phyloP scores from a whole-genome alignment of 2,113 vertebrate species.

The Capreolus pygargus region DNA sequence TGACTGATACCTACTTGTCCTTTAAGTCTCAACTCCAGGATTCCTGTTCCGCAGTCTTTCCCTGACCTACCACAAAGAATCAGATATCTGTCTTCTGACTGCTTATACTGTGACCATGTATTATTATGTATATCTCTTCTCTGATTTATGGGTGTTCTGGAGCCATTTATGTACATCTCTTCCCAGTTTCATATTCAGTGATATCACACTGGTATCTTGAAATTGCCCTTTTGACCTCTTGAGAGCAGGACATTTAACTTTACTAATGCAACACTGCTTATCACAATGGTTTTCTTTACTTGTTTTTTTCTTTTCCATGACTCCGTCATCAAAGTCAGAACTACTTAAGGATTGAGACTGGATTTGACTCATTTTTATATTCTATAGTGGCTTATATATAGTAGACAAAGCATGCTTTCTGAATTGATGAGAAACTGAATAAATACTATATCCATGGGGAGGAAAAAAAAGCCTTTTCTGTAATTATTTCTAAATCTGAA shows the following conservation, averaged over 20 bases:
- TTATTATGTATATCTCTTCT: not conserved
- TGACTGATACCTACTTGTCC: not conserved
- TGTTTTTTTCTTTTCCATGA: not conserved
- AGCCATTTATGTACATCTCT: not conserved
- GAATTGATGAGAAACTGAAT: not conserved
- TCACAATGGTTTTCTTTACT: not conserved
- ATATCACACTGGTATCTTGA: not conserved
- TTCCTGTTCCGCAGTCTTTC: not conserved
- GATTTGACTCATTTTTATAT: not conserved
- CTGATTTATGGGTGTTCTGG: not conserved
- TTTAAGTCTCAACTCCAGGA: not conserved
- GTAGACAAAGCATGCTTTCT: not conserved
- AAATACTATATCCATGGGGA: not conserved
- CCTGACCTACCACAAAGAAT: not conserved
- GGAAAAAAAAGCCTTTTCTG: not conserved
- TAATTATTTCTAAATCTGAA: not conserved
- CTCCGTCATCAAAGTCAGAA: not conserved
- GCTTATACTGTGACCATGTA: accelerated
- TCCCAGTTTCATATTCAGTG: not conserved
- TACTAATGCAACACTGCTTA: not conserved
- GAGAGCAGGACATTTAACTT: not conserved
- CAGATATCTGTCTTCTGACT: not conserved
- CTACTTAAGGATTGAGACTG: not conserved
- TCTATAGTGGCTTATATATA: not conserved
- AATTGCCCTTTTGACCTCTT: not conserved